phyloP scores from a whole-genome alignment of 2,113 vertebrate genomes.

The Rhagologus leucostigma region DNA sequence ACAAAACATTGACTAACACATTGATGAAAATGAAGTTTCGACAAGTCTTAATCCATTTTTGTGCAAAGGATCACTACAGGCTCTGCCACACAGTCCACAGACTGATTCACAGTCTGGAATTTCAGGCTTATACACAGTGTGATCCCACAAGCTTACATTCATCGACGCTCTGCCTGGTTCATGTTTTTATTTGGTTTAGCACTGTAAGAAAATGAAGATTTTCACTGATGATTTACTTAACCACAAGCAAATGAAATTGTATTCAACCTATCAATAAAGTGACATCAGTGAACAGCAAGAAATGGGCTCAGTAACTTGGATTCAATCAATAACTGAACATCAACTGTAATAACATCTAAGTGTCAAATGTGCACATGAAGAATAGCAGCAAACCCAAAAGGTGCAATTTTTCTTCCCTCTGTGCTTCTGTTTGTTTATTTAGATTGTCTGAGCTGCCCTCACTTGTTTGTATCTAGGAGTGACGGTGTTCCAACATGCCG shows the following conservation, averaged over 20 bases:
- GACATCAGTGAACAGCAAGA: not conserved
- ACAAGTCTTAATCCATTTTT: constrained; percentile 6
- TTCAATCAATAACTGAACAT: not conserved
- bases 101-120: constrained; percentile 45
- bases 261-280: not conserved
- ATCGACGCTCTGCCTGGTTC: not conserved
- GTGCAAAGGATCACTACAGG: not conserved
- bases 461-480: not conserved
- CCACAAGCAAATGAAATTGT: not conserved
- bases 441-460: not conserved
- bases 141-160: not conserved
- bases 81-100: not conserved
- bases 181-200: not conserved
- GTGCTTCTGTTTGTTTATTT: not conserved
- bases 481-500: not conserved
- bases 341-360: not conserved
- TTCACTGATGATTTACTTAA: not conserved
- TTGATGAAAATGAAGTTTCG: not conserved
- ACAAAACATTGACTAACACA: not conserved
- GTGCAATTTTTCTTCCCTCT: not conserved
- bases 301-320: not conserved
- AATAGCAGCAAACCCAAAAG: not conserved
- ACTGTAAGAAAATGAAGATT: not conserved
- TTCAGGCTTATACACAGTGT: not conserved
- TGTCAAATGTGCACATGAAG: not conserved